These are phyloP conservation scores for Remorina albescens DNA, from an alignment of 2,797 vertebrate species.

Conservation along the genomic window DNA sequence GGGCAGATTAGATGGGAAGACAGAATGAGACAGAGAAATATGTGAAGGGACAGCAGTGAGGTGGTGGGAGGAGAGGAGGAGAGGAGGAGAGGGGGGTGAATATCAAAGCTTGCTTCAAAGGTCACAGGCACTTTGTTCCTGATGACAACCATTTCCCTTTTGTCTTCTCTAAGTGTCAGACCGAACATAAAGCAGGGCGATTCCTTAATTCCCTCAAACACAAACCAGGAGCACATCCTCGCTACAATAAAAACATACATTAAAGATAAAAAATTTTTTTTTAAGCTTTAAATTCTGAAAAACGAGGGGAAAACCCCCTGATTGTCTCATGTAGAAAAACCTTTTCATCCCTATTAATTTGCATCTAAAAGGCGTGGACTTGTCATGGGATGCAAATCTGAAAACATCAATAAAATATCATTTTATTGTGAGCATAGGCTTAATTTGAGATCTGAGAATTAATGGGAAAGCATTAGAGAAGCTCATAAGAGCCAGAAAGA, in stretches of 20 bases:
- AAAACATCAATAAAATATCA: slow-evolving; percentile 18
- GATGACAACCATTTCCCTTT: slow-evolving; percentile 77
- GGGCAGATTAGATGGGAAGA: slow-evolving; percentile 47
- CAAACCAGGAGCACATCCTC: slow-evolving; percentile 49
- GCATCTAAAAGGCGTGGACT: not conserved
- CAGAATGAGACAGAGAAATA: slow-evolving; percentile 38
- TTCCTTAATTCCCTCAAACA: slow-evolving; percentile 53
- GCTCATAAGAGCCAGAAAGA: slow-evolving; percentile 14
- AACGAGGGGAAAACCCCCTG: no score
- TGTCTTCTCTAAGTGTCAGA: slow-evolving; percentile 71
- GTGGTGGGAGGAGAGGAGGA: slow-evolving; percentile 36
- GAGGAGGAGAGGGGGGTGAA: slow-evolving; percentile 49
- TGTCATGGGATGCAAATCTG: slow-evolving; percentile 32
- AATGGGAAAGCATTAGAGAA: slow-evolving; percentile 17
- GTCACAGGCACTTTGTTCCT: slow-evolving; percentile 80
- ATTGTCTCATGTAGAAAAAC: not conserved
- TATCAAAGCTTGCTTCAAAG: slow-evolving; percentile 82
- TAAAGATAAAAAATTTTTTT: slow-evolving; percentile 15
- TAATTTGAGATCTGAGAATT: slow-evolving; percentile 30
- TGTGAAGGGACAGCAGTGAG: slow-evolving; percentile 19
- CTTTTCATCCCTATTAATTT: slow-evolving; percentile 5
- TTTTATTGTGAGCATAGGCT: slow-evolving; percentile 22
- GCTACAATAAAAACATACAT: slow-evolving; percentile 25
- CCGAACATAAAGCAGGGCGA: slow-evolving; percentile 63
- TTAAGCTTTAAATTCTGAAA: not conserved